These are phyloP conservation scores for Andrena fulva DNA, from an alignment of 2,888 invertebrate species.

Conservation along the genomic window DNA sequence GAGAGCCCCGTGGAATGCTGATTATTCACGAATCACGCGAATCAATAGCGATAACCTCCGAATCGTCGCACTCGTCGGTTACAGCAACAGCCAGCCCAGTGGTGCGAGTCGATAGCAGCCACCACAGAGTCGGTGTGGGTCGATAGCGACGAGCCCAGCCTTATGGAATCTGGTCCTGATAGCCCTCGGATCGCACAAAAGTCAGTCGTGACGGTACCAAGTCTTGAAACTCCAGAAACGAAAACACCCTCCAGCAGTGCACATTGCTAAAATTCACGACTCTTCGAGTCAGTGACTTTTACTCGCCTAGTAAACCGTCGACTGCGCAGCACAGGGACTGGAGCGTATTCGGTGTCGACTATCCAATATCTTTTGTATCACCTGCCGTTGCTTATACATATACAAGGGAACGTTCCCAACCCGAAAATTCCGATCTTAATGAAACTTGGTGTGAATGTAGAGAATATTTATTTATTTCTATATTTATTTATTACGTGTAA, in stretches of 20 bases:
- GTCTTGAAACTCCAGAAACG: background rate
- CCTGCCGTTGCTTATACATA: too few species aligned
- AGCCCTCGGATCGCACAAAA: background rate
- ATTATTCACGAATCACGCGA: conserved; percentile 5
- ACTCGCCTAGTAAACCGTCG: too few species aligned
- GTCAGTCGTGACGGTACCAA: background rate
- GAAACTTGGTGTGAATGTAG: too few species aligned
- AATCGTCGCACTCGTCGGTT: conserved; percentile 10
- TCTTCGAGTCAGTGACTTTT: background rate
- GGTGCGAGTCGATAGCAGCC: conserved; percentile 21
- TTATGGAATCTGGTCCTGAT: background rate
- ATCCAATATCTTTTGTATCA: too few species aligned
- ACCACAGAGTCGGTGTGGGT: conserved; percentile 12
- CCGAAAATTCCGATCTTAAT: too few species aligned
- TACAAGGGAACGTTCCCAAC: too few species aligned
- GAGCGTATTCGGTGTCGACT: too few species aligned
- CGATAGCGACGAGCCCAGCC: conserved; percentile 17
- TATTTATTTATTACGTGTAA: too few species aligned
- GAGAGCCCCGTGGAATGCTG: background rate
- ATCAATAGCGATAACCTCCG: conserved; percentile 23
- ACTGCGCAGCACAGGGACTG: too few species aligned
- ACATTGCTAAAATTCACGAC: background rate
- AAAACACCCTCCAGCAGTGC: background rate
- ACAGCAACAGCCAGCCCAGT: background rate
- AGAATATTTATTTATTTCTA: too few species aligned